phyloP scores from a whole-genome alignment of 2,888 invertebrate genomes.

The Apodemia duryi region DNA sequence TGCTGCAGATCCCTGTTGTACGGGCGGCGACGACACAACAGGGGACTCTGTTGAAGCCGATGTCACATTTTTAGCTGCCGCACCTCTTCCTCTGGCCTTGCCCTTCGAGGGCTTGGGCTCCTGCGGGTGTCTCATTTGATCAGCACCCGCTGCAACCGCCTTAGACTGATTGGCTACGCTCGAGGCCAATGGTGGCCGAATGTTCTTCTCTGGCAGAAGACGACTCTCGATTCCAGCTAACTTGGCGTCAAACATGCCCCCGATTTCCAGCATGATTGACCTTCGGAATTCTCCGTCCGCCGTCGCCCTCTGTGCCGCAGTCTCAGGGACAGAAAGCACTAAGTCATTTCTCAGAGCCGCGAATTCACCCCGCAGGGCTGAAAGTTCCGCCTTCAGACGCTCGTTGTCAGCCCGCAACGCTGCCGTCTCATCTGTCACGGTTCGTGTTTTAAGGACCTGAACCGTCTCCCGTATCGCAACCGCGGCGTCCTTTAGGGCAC shows the following conservation, averaged over 20 bases:
- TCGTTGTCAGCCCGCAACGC: background rate
- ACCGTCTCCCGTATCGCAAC: constrained; percentile 20
- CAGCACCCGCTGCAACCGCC: too few relatives aligned
- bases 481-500: constrained; percentile 14
- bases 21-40: background rate
- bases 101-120: background rate
- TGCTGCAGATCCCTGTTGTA: background rate
- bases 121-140: too few relatives aligned
- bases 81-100: background rate
- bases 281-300: background rate
- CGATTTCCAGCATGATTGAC: background rate
- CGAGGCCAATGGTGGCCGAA: background rate
- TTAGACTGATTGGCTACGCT: too few relatives aligned
- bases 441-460: background rate
- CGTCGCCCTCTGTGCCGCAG: background rate
- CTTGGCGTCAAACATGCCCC: background rate
- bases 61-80: background rate
- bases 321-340: background rate
- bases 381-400: background rate
- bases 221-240: background rate
- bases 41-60: background rate
- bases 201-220: background rate
- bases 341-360: background rate
- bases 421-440: background rate
- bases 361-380: background rate